A percentile compares a stretch with the other conserved stretches of the same genome.
Conservation (phyloP, 2,113 vertebrate species). For the Mastomys coucha region DNA sequence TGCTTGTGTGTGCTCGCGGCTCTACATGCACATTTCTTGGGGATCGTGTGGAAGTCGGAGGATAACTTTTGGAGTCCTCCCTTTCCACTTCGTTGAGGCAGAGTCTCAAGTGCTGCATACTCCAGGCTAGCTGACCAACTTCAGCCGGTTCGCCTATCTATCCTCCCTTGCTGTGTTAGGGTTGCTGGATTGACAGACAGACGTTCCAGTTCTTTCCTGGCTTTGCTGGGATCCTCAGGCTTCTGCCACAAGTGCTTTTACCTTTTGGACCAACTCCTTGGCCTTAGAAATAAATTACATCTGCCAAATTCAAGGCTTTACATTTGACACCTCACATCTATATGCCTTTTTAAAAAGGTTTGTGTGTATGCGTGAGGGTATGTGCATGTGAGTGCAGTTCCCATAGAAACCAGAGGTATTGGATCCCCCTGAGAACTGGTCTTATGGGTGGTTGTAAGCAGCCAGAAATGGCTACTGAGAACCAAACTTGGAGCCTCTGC, state of each 20-base stretch:
- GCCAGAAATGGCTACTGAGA: neutral
- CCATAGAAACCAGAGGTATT: neutral
- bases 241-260: neutral
- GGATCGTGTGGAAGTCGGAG: neutral
- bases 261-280: neutral
- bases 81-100: neutral
- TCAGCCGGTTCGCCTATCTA: neutral
- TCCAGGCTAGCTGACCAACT: neutral
- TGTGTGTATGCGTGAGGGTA: neutral
- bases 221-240: neutral
- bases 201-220: neutral
- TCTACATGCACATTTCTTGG: neutral
- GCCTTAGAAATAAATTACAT: neutral
- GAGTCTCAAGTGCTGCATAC: neutral
- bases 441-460: neutral
- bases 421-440: neutral
- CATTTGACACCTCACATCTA: neutral
- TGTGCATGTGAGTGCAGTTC: neutral
- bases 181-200: no score
- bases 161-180: neutral
- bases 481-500: neutral
- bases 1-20: neutral
- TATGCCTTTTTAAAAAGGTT: neutral
- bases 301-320: conserved; percentile 37
- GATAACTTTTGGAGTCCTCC: neutral